Base-by-base conservation (phyloP, 35 echinoderm and acorn worm species). In the Stichopus chloronotus region DNA sequence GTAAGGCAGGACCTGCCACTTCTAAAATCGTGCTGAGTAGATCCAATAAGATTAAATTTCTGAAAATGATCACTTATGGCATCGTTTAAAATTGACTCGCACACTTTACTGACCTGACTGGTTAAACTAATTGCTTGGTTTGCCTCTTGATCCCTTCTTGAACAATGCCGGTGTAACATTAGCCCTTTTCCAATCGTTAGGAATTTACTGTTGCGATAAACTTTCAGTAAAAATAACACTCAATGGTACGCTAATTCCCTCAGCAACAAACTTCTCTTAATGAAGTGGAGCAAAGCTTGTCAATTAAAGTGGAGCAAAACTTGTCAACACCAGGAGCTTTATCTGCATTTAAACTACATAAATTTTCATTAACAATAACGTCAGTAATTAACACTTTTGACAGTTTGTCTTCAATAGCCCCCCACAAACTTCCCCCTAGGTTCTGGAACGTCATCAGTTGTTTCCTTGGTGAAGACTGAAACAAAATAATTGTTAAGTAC, bases 31-130 rank as follows among this genome's bases (percentile, higher is more conserved):
- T 81, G 78, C 43, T 81, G 78, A 23, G 5, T 23, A 23, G 78
- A n/a, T 25, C 78, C 78, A 81, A 81, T 81, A 81, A 81, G 78
- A 81, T 52, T n/a, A 25, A 81, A 81, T 81, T 16, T 43, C 14
- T 43, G 8, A 8, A 81, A 81, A 81, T 81, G 78, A 81, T 81
- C 23, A 12, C 14, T 43, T 20, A 81, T 24, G 25, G 78, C 78
- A 81, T 81, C 78, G 8, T 81, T 81, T 43, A 81, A 43, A 43
- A 81, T 81, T 8, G 14, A 81, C 78, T 81, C 78, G 25, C 14
- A 81, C 14, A 81, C 25, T 16, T 81, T 81, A 43, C 78, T 81
- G 16, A 81, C 78, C 25, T 81, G 78, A n/a, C 78, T 80, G 78
- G 78, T 8, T 20, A 80, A 23, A 10, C 78, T 80, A 43, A 80